Percentiles rank a stretch among this genome's conserved stretches.
phyloP scores from a whole-genome alignment of 2,797 vertebrate species.

The Gymnothorax javanicus region DNA sequence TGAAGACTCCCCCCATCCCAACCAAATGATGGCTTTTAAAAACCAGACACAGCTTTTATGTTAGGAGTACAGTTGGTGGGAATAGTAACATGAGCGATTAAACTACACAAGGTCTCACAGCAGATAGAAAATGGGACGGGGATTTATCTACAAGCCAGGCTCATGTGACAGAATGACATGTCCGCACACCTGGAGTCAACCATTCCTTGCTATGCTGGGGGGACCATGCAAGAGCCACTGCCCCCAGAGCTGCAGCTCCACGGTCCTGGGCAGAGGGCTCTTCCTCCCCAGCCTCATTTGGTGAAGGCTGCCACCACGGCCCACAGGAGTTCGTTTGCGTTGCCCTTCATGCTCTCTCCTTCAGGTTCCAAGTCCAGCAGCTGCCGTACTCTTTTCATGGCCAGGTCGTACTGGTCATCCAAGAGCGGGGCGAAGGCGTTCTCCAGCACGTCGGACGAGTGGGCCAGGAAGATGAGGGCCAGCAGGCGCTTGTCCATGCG shows the following conservation, averaged over 20 bases:
- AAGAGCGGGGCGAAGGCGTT: slow-evolving; percentile 95
- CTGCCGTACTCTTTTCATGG: slow-evolving; percentile 90
- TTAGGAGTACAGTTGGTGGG: slow-evolving; percentile 16
- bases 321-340: slow-evolving; percentile 93
- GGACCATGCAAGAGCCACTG: slow-evolving; percentile 19
- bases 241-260: slow-evolving; percentile 16
- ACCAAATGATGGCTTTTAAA: slow-evolving; percentile 8
- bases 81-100: slow-evolving; percentile 20
- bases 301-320: slow-evolving; percentile 94
- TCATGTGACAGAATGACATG: slow-evolving; percentile 28
- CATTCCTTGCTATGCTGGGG: slow-evolving; percentile 10
- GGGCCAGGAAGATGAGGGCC: slow-evolving; percentile 90
- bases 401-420: slow-evolving; percentile 95
- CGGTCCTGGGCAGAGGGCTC: slow-evolving; percentile 5
- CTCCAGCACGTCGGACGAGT: slow-evolving; percentile 95
- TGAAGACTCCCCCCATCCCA: neutral
- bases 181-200: slow-evolving; percentile 7
- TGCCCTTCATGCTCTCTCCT: slow-evolving; percentile 87
- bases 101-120: slow-evolving; percentile 47
- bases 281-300: slow-evolving; percentile 75
- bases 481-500: slow-evolving; percentile 96
- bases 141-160: slow-evolving; percentile 30
- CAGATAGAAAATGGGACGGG: slow-evolving; percentile 38
- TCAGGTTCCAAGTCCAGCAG: slow-evolving; percentile 95
- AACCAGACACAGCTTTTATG: neutral